A percentile compares a stretch with the other conserved stretches of the same genome.
These are phyloP conservation scores for Heliconius hewitsoni DNA, from an alignment of 1,140 invertebrate species.

Conservation along the genomic window DNA sequence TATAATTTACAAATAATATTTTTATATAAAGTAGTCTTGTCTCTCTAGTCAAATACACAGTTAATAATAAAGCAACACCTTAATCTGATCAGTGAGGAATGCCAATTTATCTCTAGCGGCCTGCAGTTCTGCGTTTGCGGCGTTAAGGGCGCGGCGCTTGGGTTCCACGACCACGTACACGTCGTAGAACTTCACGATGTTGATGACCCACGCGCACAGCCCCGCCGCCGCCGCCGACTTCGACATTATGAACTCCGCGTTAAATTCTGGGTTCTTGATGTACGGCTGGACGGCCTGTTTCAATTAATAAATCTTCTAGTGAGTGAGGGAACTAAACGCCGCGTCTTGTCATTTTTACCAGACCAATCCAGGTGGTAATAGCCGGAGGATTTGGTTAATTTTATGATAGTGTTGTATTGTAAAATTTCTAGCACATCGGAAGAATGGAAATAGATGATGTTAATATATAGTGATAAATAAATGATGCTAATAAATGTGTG, in stretches of 20 bases:
- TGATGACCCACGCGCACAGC: conserved; percentile 96
- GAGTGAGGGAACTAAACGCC: no score
- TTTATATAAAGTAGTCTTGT: no score
- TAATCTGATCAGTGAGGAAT: conserved; percentile 81
- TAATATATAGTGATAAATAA: no score
- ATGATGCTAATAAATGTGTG: no score
- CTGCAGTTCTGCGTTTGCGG: conserved; percentile 91
- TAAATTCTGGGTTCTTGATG: conserved; percentile 88
- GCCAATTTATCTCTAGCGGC: conserved; percentile 90
- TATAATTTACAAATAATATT: no score
- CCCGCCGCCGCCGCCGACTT: conserved; percentile 96
- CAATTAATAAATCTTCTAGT: not conserved
- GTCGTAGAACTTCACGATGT: conserved; percentile 95
- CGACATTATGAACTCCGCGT: conserved; percentile 90
- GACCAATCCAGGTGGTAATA: no score
- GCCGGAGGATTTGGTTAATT: no score
- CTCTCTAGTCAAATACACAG: no score
- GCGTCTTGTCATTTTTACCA: no score
- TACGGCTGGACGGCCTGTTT: conserved; percentile 70
- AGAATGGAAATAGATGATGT: no score
- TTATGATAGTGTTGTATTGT: no score
- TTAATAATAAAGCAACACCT: conserved; percentile 43
- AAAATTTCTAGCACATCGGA: no score
- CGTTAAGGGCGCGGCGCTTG: conserved; percentile 90
- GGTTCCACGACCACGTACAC: conserved; percentile 97